These are phyloP conservation scores for Panthera leo DNA, from an alignment of 2,113 vertebrate genomes.

Conservation along the genomic window DNA sequence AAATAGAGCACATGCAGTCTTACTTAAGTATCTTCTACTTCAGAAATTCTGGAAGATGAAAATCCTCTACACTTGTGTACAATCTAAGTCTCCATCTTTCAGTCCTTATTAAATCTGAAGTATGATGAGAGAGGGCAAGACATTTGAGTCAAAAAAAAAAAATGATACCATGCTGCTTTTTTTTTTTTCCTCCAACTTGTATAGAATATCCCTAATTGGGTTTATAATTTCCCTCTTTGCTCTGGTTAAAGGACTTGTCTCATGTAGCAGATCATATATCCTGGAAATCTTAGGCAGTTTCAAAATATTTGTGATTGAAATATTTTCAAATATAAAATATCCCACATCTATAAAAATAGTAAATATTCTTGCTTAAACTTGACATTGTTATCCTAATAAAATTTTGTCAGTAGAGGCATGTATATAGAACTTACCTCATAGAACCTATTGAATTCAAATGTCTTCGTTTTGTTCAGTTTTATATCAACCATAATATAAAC, in stretches of 20 bases:
- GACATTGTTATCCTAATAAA: neutral
- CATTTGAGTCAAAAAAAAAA: neutral
- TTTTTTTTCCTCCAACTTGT: neutral
- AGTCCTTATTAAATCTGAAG: neutral
- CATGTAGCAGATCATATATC: neutral
- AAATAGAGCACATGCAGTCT: neutral
- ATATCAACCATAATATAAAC: slow-evolving; percentile 21
- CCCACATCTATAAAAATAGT: slow-evolving; percentile 24
- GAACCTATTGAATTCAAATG: slow-evolving; percentile 14
- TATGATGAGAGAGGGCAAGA: neutral
- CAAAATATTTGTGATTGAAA: slow-evolving; percentile 30
- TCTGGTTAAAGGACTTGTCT: neutral
- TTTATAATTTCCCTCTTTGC: neutral
- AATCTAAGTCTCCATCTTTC: neutral
- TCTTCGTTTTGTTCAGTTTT: slow-evolving; percentile 51
- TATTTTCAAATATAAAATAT: slow-evolving; percentile 25
- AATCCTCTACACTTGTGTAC: neutral
- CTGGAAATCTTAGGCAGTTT: neutral
- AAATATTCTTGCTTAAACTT: slow-evolving; percentile 33
- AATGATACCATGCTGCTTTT: neutral
- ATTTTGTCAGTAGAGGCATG: neutral
- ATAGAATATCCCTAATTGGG: neutral
- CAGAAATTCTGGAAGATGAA: neutral
- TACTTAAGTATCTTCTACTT: neutral
- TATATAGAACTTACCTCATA: neutral